Base-by-base conservation (phyloP, 1,140 invertebrate species). In the Copidosoma floridanum region DNA sequence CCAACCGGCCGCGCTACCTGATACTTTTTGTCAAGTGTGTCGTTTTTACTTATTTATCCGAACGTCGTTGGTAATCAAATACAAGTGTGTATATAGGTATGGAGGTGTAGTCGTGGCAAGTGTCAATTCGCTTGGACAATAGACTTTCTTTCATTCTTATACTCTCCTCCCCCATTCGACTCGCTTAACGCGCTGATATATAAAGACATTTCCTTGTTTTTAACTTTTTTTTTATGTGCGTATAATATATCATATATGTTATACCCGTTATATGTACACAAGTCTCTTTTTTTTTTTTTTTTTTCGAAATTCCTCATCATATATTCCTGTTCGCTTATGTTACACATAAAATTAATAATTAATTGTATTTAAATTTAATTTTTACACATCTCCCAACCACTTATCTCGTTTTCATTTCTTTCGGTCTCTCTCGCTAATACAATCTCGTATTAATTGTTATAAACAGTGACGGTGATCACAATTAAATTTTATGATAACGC, bases 271-370 rank as follows among this genome's bases (percentile, higher is more conserved):
- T 63, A 57, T 52, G 52, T 38, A 63, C 41, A 6, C 12, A 6
- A 12, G 29, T 32, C 18, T 50, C 48, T 26, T 35, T 51, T 41
- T 32, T 14, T 55, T 37, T 62, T 51, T 44, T 20, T 62, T 57
- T 57, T 44, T 40, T 54, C 14, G 23, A 4, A 14, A 4, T 41
- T 41, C 4, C 16, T 14, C 16, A 14, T 41, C n/a, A 41, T 10
- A 27, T 18, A 60, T 54, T 23, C 21, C 48, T 60, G 51, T 41
- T 69, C 53, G 62, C 73, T 76, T 74, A 71, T 73, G 68, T 75
- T 75, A 75, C 69, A 76, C 71, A 69, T 71, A 69, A 75, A 76
- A 71, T 73, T 57, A 71, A 69, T 73, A 68, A n/a, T 67, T 56
- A 67, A 66, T 68, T 66, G 66, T 65, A 60, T 60, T 67, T 61